phyloP scores from a whole-genome alignment of 2,113 vertebrate genomes.

The Geococcyx californianus region DNA sequence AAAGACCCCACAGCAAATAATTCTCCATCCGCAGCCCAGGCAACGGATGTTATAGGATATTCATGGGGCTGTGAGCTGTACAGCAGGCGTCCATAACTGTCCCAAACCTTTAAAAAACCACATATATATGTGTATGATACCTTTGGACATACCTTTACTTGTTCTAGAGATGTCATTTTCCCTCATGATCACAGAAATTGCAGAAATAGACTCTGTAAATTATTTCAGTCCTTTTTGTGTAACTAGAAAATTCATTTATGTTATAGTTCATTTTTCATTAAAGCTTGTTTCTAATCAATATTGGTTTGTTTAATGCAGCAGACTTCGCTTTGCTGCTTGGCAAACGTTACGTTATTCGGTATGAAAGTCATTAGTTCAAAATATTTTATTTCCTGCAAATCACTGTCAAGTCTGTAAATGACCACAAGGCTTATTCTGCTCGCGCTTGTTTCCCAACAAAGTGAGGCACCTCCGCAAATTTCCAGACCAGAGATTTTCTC shows the following conservation, averaged over 20 bases:
- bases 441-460: background rate
- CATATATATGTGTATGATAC: background rate
- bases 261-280: background rate
- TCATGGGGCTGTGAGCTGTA: slow-evolving; percentile 86
- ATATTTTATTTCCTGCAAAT: background rate
- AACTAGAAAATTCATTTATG: background rate
- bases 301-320: background rate
- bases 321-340: background rate
- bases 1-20: slow-evolving; percentile 96
- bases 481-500: background rate
- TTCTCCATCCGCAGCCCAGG: slow-evolving; percentile 93
- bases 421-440: background rate
- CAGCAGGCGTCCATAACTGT: slow-evolving; percentile 87
- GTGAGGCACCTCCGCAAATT: background rate
- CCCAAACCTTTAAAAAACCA: slow-evolving; percentile 86
- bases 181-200: background rate
- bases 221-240: background rate
- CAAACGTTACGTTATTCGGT: background rate
- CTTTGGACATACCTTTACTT: fast-evolving
- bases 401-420: background rate
- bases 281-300: background rate
- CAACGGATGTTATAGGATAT: slow-evolving; percentile 89
- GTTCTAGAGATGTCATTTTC: background rate
- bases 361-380: background rate
- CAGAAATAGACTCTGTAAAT: background rate